These are phyloP conservation scores for Malurus splendens DNA, from an alignment of 2,797 vertebrate species.

Conservation along the genomic window DNA sequence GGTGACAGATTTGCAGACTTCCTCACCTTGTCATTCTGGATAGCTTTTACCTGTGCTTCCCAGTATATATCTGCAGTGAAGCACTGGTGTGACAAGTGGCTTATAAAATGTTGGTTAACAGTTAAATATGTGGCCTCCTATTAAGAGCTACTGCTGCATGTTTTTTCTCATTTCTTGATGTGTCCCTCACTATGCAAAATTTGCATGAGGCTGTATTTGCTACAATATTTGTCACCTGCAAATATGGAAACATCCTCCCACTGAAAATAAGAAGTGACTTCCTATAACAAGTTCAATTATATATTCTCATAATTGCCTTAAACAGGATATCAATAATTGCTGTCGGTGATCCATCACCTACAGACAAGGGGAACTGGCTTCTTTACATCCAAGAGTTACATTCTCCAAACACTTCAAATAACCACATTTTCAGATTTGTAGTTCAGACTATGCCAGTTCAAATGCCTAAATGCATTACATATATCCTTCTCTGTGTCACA, in stretches of 20 bases:
- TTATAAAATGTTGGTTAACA: background rate
- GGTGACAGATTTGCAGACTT: background rate
- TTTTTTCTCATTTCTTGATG: background rate
- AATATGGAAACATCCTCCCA: background rate
- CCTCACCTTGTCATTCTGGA: background rate
- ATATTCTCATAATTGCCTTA: background rate
- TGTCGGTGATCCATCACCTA: background rate
- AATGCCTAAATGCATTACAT: background rate
- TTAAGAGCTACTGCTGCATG: background rate
- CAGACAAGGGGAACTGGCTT: background rate
- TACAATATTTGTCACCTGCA: background rate
- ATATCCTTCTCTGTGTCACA: background rate
- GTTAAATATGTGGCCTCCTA: background rate
- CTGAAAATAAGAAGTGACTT: background rate
- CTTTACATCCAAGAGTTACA: background rate
- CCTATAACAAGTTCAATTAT: background rate
- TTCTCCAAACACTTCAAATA: background rate
- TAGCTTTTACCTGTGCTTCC: background rate
- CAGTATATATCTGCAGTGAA: background rate
- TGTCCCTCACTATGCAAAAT: background rate
- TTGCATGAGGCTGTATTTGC: background rate
- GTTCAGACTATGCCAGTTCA: background rate
- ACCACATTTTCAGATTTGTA: background rate
- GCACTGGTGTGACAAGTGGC: background rate
- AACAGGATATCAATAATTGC: constrained; percentile 7